Evolutionary conservation across 35 echinoderm and acorn worm genomes (phyloP).

Genomic region (Stichopus chloronotus): DNA sequence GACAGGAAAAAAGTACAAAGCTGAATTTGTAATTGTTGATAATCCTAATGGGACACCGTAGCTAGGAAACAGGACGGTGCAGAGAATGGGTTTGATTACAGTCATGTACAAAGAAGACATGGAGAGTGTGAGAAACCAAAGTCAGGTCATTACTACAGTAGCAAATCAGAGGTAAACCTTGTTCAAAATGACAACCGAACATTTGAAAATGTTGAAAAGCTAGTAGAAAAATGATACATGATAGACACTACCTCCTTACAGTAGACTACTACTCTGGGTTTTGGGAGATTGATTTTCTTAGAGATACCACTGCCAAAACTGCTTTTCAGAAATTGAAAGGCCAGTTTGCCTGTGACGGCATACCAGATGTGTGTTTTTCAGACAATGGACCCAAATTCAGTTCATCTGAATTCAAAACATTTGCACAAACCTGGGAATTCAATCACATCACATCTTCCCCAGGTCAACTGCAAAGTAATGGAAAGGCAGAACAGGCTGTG

Average conservation of each 20-base stretch:
- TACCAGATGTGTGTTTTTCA: too few relatives aligned
- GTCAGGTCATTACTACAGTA: not conserved
- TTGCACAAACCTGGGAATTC: not conserved
- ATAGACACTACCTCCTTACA: not conserved
- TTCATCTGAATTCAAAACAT: not conserved
- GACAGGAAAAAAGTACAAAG: slow-evolving; percentile 61
- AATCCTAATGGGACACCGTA: slow-evolving; percentile 43
- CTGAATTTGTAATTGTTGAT: slow-evolving; percentile 62
- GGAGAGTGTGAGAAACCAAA: not conserved
- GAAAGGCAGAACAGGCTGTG: slow-evolving; percentile 30
- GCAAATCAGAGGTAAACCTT: slow-evolving; percentile 3
- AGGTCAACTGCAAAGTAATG: slow-evolving; percentile 46
- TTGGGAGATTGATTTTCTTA: too few relatives aligned
- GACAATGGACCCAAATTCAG: not conserved
- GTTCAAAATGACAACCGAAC: slow-evolving; percentile 33
- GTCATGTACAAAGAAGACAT: slow-evolving; percentile 59
- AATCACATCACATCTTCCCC: slow-evolving; percentile 23
- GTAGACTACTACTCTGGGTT: too few relatives aligned
- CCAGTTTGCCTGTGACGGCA: too few relatives aligned
- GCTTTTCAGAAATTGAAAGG: not conserved
- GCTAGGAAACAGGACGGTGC: slow-evolving; percentile 45
- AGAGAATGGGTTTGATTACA: slow-evolving; percentile 64
- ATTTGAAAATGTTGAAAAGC: slow-evolving; percentile 57
- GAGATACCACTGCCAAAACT: not conserved
- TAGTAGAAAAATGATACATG: not conserved